phyloP scores from a whole-genome alignment of 1,140 invertebrate species.

The Drosophila auraria region DNA sequence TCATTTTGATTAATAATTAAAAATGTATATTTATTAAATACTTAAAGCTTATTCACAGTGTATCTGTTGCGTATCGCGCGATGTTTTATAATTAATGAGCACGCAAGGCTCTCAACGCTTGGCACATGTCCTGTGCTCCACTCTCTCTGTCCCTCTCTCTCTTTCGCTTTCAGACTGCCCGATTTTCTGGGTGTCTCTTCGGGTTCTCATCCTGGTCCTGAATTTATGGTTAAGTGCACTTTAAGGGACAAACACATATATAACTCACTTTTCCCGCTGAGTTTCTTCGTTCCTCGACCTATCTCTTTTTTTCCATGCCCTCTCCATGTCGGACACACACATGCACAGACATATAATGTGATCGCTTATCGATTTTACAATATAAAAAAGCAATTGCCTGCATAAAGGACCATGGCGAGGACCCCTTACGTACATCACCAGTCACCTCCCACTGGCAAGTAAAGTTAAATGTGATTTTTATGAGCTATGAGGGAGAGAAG shows the following conservation, averaged over 20 bases:
- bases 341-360: constrained; percentile 67
- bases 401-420: constrained; percentile 48
- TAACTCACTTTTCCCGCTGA: constrained; percentile 78
- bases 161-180: background rate
- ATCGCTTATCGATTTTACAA: constrained; percentile 84
- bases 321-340: constrained; percentile 12
- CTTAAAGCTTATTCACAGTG: constrained; percentile 4
- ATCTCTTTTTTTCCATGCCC: constrained; percentile 21
- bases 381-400: constrained; percentile 82
- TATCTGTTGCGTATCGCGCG: constrained; percentile 58
- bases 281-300: constrained; percentile 42
- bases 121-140: constrained; percentile 58
- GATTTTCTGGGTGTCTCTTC: constrained; percentile 27
- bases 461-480: constrained; percentile 79
- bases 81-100: constrained; percentile 84
- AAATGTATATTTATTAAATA: background rate
- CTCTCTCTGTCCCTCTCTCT: background rate
- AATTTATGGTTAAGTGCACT: constrained; percentile 84
- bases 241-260: constrained; percentile 82
- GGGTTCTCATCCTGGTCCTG: constrained; percentile 48
- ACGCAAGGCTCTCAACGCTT: constrained; percentile 62
- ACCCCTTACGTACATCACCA: constrained; percentile 8
- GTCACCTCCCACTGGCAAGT: constrained; percentile 36
- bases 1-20: background rate
- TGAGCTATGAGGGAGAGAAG: constrained; percentile 58